These are phyloP conservation scores for Apotomis betuletana DNA, from an alignment of 2,888 invertebrate species.

Conservation along the genomic window DNA sequence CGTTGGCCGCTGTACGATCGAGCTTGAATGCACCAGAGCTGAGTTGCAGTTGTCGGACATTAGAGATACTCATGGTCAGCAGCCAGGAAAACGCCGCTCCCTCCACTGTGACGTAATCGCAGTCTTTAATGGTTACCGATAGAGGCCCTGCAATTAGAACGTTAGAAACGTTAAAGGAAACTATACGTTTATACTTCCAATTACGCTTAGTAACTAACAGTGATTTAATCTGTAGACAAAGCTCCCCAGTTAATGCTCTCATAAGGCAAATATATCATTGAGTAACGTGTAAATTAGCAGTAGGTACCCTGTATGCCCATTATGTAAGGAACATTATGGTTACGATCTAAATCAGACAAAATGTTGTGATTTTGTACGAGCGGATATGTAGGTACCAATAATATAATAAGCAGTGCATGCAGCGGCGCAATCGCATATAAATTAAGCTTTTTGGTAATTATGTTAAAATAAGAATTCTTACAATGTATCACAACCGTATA, in stretches of 20 bases:
- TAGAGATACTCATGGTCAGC: constrained; percentile 82
- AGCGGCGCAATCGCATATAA: too few species aligned
- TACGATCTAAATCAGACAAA: not conserved
- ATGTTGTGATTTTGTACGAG: too few species aligned
- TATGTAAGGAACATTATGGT: not conserved
- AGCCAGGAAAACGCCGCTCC: constrained; percentile 87
- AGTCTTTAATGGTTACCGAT: constrained; percentile 83
- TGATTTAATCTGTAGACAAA: too few species aligned
- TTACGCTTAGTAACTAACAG: too few species aligned
- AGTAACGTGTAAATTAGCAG: not conserved
- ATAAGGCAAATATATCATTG: not conserved
- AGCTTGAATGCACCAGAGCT: constrained; percentile 85
- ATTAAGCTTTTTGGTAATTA: too few species aligned
- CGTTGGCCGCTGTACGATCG: constrained; percentile 82
- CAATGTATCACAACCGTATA: too few species aligned
- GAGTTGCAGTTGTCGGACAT: constrained; percentile 83
- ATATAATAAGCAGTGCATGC: not conserved
- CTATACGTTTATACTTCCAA: not conserved
- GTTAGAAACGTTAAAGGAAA: not conserved
- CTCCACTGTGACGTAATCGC: constrained; percentile 84
- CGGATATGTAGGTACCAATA: not conserved
- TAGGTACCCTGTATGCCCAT: not conserved
- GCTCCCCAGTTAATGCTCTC: not conserved
- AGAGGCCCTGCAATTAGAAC: constrained; percentile 82
- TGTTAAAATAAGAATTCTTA: too few species aligned